Evolutionary conservation across 64 coral and sea anemone genomes (phyloP).

Genomic region (Hydrozoanthus tunicans): DNA sequence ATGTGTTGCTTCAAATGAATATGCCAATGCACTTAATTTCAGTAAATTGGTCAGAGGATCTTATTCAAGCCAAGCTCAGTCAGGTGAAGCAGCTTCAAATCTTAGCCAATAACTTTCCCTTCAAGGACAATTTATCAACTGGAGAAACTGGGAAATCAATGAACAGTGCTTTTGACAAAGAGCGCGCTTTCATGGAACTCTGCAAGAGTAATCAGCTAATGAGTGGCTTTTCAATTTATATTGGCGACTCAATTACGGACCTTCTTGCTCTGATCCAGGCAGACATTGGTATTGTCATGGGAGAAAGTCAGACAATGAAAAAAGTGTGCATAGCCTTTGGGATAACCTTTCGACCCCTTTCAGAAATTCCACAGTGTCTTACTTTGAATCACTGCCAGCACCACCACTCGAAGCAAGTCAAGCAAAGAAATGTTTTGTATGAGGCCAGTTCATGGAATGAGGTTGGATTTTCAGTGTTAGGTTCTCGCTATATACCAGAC

Average conservation of each 20-base stretch:
- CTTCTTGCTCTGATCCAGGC: conserved; percentile 76
- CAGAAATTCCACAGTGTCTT: conserved; percentile 51
- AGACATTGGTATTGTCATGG: conserved; percentile 91
- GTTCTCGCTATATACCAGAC: conserved; percentile 62
- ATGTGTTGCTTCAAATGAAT: conserved; percentile 75
- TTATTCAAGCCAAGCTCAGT: conserved; percentile 75
- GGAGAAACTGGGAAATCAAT: conserved; percentile 73
- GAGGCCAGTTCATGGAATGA: conserved; percentile 86
- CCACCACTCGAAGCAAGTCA: background rate
- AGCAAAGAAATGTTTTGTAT: conserved; percentile 62
- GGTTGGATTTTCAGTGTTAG: conserved; percentile 81
- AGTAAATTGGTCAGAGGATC: conserved; percentile 89
- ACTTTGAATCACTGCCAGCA: conserved; percentile 1
- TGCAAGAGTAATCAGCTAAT: conserved; percentile 2
- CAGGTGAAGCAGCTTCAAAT: conserved; percentile 70
- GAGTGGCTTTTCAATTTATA: conserved; percentile 68
- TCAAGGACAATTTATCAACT: conserved; percentile 70
- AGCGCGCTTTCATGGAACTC: conserved; percentile 62
- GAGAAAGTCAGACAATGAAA: conserved; percentile 65
- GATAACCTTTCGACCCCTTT: conserved; percentile 66
- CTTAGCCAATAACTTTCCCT: conserved; percentile 74
- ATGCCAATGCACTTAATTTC: conserved; percentile 87
- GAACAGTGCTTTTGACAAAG: conserved; percentile 80
- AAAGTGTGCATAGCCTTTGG: conserved; percentile 89
- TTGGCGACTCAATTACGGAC: conserved; percentile 89